These are phyloP conservation scores for Phortica magna DNA, from an alignment of 2,888 invertebrate species.

Conservation along the genomic window DNA sequence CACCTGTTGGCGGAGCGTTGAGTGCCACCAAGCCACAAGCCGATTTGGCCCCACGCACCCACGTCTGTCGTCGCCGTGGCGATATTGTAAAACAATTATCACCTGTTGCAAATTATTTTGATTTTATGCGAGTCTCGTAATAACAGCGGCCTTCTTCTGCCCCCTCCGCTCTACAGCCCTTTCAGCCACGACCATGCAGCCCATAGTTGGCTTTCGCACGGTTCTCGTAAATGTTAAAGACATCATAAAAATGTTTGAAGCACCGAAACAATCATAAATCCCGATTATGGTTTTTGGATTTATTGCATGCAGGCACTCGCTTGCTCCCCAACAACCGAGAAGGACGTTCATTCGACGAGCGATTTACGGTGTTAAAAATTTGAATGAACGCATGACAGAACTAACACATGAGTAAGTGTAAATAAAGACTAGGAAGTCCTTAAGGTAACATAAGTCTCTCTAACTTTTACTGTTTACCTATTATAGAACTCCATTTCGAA, in stretches of 20 bases:
- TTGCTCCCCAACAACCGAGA: neutral
- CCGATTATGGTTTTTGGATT: slow-evolving; percentile 71
- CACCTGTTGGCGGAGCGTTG: neutral
- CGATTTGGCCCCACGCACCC: neutral
- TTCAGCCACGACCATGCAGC: slow-evolving; percentile 13
- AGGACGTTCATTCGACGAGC: neutral
- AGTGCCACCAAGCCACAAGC: neutral
- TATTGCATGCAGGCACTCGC: slow-evolving; percentile 57
- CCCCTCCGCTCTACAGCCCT: slow-evolving; percentile 10
- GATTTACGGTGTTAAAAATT: neutral
- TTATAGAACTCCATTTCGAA: neutral
- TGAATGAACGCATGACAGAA: neutral
- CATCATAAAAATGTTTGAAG: slow-evolving; percentile 72
- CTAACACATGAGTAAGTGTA: neutral
- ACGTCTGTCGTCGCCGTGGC: neutral
- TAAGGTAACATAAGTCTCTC: neutral
- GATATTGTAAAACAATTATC: slow-evolving; percentile 72
- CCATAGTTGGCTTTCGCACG: slow-evolving; percentile 39
- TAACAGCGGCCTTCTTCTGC: slow-evolving; percentile 58
- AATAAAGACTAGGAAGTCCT: neutral
- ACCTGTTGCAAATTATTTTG: slow-evolving; percentile 71
- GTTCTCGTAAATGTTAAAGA: slow-evolving; percentile 69
- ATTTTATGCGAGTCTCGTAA: slow-evolving; percentile 66
- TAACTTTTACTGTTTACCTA: neutral
- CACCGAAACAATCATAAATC: slow-evolving; percentile 68